These are phyloP conservation scores for Melanotaenia boesemani DNA, from an alignment of 2,797 vertebrate genomes.

Conservation along the genomic window DNA sequence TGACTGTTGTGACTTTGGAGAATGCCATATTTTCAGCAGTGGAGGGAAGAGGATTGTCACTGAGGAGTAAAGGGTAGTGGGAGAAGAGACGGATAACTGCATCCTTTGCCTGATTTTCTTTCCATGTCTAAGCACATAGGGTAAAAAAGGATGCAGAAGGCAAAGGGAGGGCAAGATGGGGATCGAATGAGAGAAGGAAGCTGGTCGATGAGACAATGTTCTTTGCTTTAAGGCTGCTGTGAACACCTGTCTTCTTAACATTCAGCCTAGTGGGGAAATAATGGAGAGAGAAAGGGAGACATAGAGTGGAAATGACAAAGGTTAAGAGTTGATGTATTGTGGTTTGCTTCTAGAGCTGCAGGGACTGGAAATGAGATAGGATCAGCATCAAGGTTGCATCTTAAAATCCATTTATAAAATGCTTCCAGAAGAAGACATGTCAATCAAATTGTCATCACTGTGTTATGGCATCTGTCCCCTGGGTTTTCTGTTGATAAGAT, in stretches of 20 bases:
- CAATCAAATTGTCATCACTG: slow-evolving; percentile 44
- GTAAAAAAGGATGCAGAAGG: slow-evolving; percentile 15
- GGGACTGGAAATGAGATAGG: slow-evolving; percentile 17
- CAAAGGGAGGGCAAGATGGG: slow-evolving; percentile 1
- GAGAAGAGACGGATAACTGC: slow-evolving; percentile 13
- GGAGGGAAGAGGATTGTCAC: neutral
- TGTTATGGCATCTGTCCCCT: slow-evolving; percentile 15
- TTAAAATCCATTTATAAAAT: slow-evolving; percentile 33
- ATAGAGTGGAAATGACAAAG: slow-evolving; percentile 22
- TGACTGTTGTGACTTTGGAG: slow-evolving; percentile 38
- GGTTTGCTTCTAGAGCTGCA: slow-evolving; percentile 36
- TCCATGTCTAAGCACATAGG: slow-evolving; percentile 15
- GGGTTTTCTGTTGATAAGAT: slow-evolving; percentile 42
- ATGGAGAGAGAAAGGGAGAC: slow-evolving; percentile 23
- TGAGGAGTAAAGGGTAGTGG: slow-evolving; percentile 17
- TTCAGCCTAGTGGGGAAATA: slow-evolving; percentile 21
- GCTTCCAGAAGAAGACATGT: slow-evolving; percentile 34
- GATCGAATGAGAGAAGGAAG: slow-evolving; percentile 13
- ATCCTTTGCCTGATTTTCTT: slow-evolving; percentile 24
- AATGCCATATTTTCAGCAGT: slow-evolving; percentile 47
- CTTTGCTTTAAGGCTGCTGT: slow-evolving; percentile 38
- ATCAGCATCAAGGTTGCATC: slow-evolving; percentile 32
- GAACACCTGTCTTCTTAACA: slow-evolving; percentile 42
- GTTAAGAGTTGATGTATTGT: slow-evolving; percentile 25
- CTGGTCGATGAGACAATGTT: slow-evolving; percentile 27